Percentiles rank a stretch among this genome's conserved stretches.
phyloP scores from a whole-genome alignment of 2,888 invertebrate species.

The Acleris sparsana region DNA sequence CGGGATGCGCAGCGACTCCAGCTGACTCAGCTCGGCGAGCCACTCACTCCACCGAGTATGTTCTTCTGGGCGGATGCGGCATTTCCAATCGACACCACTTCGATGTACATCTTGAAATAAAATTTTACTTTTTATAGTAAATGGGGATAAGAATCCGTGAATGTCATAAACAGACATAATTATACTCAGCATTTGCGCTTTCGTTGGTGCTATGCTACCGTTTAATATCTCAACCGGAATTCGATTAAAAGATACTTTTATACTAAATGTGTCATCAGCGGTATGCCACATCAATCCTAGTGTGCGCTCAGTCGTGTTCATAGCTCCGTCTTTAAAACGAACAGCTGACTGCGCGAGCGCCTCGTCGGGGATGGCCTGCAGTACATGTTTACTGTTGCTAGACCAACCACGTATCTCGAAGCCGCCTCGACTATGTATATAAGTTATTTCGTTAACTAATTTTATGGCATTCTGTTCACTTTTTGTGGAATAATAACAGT shows the following conservation, averaged over 20 bases:
- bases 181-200: constrained; percentile 4
- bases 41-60: constrained; percentile 10
- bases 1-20: constrained; percentile 27
- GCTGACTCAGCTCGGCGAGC: constrained; percentile 14
- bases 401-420: constrained; percentile 16
- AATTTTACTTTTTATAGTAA: constrained; percentile 9
- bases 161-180: constrained; percentile 9
- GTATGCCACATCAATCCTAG: constrained; percentile 11
- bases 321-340: constrained; percentile 6
- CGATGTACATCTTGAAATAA: constrained; percentile 13
- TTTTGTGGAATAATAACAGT: constrained; percentile 2
- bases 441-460: constrained; percentile 1
- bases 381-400: constrained; percentile 13
- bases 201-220: neutral
- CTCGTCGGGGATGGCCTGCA: neutral
- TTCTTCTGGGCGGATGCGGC: constrained; percentile 32
- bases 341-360: constrained; percentile 6
- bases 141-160: constrained; percentile 7
- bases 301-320: constrained; percentile 10
- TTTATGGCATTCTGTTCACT: constrained; percentile 7
- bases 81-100: constrained; percentile 27
- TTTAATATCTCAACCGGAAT: neutral
- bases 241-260: neutral
- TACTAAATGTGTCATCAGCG: constrained; percentile 7
- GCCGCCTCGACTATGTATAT: constrained; percentile 8